Evolutionary conservation across 1,140 invertebrate genomes (phyloP).

Genomic region (Phortica variegata): DNA sequence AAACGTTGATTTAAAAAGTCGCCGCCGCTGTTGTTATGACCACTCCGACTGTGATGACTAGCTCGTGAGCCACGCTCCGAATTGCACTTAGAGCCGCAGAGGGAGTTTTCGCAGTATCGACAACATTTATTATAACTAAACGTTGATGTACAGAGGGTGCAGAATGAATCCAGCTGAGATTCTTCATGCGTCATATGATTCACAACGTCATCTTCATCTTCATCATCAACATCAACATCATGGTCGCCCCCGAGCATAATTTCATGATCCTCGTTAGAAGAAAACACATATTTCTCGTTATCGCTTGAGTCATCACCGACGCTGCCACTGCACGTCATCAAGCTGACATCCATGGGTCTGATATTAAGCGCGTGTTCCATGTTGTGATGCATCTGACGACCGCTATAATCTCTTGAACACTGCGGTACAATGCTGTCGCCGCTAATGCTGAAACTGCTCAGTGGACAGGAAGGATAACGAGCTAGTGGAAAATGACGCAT

Average conservation of each 20-base stretch:
- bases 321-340: constrained; percentile 25
- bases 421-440: constrained; percentile 11
- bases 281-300: constrained; percentile 38
- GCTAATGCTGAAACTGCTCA: constrained; percentile 34
- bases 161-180: constrained; percentile 48
- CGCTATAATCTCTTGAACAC: constrained; percentile 3
- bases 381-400: neutral
- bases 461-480: constrained; percentile 41
- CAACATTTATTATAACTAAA: constrained; percentile 55
- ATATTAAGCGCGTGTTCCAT: neutral
- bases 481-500: constrained; percentile 31
- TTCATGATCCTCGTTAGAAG: constrained; percentile 42
- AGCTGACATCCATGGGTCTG: constrained; percentile 5
- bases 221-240: neutral
- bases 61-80: constrained; percentile 40
- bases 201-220: constrained; percentile 4
- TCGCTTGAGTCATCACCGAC: constrained; percentile 35
- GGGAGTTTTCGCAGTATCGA: constrained; percentile 46
- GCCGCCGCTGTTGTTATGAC: constrained; percentile 16
- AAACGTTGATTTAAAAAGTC: no score
- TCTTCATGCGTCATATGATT: constrained; percentile 15
- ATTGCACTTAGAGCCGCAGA: constrained; percentile 50
- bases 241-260: neutral
- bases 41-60: constrained; percentile 30
- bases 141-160: constrained; percentile 51